A percentile compares a stretch with the other conserved stretches of the same genome.
Conservation (phyloP, 2,888 invertebrate genomes). For the Melangyna quadrimaculata region DNA sequence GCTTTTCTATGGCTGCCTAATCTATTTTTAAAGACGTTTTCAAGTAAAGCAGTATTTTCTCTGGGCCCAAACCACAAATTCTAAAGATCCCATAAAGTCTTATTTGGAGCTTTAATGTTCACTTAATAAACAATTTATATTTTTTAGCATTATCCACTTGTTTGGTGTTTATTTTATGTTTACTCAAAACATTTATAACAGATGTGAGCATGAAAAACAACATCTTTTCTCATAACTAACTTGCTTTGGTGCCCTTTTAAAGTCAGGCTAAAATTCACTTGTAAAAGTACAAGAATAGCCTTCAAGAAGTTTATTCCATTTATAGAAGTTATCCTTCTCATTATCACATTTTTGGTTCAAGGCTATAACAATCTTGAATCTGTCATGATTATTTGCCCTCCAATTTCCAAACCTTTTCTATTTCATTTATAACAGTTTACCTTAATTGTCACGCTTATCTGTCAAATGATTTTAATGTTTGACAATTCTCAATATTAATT, state of each 20-base stretch:
- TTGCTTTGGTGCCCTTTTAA: not conserved
- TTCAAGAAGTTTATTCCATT: not conserved
- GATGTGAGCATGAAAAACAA: not conserved
- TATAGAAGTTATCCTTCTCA: not conserved
- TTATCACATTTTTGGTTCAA: not conserved
- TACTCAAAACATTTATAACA: no score
- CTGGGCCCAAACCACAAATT: no score
- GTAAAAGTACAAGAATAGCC: not conserved
- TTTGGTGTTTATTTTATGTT: no score
- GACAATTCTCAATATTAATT: slow-evolving; percentile 29
- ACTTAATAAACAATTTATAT: no score
- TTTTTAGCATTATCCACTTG: no score
- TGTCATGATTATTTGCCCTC: not conserved
- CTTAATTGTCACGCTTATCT: slow-evolving; percentile 37
- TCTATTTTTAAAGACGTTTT: no score
- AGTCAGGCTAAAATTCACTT: not conserved
- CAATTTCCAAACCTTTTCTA: not conserved
- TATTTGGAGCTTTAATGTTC: no score
- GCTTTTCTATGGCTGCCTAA: no score
- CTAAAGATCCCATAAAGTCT: no score
- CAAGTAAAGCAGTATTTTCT: no score
- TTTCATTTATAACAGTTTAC: not conserved
- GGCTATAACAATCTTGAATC: not conserved
- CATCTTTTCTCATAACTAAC: not conserved
- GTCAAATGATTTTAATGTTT: slow-evolving; percentile 22